Conservation (phyloP, 1,140 invertebrate species). For the Zaprionus capensis region DNA sequence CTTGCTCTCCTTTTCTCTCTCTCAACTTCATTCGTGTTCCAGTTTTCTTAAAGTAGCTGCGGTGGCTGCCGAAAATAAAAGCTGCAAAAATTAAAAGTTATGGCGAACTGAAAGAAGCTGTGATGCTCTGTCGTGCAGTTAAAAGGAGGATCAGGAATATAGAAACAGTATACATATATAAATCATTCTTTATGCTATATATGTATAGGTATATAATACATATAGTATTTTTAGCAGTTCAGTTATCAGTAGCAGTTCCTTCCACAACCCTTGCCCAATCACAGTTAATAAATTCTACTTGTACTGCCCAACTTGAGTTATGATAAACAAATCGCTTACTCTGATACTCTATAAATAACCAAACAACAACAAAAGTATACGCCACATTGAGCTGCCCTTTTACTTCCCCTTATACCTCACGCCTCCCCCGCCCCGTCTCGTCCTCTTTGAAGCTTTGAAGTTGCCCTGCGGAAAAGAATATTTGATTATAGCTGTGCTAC, state of each 20-base stretch:
- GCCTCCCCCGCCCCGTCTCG: background rate
- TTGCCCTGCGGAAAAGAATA: constrained; percentile 41
- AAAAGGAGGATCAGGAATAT: background rate
- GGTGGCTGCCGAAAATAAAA: constrained; percentile 33
- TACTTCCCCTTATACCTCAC: background rate
- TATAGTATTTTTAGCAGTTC: background rate
- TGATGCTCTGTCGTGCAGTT: constrained; percentile 16
- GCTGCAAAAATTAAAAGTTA: background rate
- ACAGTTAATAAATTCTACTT: background rate
- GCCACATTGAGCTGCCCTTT: too few species aligned
- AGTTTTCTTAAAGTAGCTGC: constrained; percentile 19
- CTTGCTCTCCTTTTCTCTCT: background rate
- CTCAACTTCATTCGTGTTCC: background rate
- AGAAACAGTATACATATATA: background rate
- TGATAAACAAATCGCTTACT: constrained; percentile 28
- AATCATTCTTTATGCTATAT: too few species aligned
- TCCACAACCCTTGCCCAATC: background rate
- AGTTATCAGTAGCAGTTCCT: background rate
- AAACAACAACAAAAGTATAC: background rate
- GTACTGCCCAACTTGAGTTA: background rate
- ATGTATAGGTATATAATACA: background rate
- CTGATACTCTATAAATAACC: background rate
- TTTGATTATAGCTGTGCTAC: constrained; percentile 65
- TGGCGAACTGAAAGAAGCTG: constrained; percentile 6
- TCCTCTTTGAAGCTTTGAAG: constrained; percentile 35